phyloP scores from a whole-genome alignment of 2,113 vertebrate species.

The Ascaphus truei region DNA sequence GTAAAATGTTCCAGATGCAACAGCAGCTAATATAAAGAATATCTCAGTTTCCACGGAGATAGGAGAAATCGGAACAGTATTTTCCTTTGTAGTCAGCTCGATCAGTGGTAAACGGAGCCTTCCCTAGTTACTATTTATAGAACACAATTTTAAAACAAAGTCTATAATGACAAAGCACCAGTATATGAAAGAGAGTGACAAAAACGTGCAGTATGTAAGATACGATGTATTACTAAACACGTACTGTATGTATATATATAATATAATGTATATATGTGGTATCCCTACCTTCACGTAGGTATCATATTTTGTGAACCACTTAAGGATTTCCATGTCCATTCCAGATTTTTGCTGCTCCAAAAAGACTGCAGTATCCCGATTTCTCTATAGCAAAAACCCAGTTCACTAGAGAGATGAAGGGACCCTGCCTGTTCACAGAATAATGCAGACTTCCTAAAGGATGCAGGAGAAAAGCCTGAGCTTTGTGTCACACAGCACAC shows the following conservation, averaged over 20 bases:
- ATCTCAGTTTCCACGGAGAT: slow-evolving; percentile 48
- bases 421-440: slow-evolving; percentile 38
- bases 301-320: slow-evolving; percentile 44
- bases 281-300: slow-evolving; percentile 46
- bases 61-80: slow-evolving; percentile 23
- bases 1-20: neutral
- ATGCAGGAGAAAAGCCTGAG: slow-evolving; percentile 39
- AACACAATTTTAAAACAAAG: slow-evolving; percentile 14
- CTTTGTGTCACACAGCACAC: slow-evolving; percentile 26
- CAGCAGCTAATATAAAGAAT: slow-evolving; percentile 26
- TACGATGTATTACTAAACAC: neutral
- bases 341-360: slow-evolving; percentile 29
- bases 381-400: slow-evolving; percentile 26
- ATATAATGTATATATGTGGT: slow-evolving; percentile 19
- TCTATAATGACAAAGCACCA: neutral
- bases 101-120: slow-evolving; percentile 28
- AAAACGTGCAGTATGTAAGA: neutral
- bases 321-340: slow-evolving; percentile 46
- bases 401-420: slow-evolving; percentile 38
- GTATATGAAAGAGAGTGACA: slow-evolving; percentile 8
- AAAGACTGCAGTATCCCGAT: slow-evolving; percentile 30
- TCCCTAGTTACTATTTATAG: slow-evolving; percentile 40
- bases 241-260: neutral
- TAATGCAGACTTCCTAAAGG: slow-evolving; percentile 41
- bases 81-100: slow-evolving; percentile 22